Base-by-base conservation (phyloP, 2,888 invertebrate genomes). In the Cataglyphis altisquamis region DNA sequence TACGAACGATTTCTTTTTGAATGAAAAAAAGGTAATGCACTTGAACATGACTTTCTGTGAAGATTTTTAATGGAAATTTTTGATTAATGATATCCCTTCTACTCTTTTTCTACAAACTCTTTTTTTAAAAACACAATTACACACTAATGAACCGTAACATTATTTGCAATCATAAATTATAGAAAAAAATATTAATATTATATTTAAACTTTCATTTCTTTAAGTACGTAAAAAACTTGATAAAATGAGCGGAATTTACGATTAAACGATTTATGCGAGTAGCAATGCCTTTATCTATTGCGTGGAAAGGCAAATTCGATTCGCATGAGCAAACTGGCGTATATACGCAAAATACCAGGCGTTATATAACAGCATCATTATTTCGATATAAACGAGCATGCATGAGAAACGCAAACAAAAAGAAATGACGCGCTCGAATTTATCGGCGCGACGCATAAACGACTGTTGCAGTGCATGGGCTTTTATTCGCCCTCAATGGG, bases 401-500 rank as follows among this genome's bases (percentile, higher is more conserved):
- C 36, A 3, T 3, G 48, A n/a, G 52, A 52, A 8, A 48, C 41
- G 36, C 21, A 45, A 63, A 5, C 57, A 75, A 45, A 77, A 70
- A 77, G 75, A 41, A 62, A 55, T 36, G 36, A 74, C 74, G n/a
- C 39, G 57, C n/a, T 74, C 68, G 81, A 87, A 83, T 85, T 64
- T 64, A 87, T 86, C 82, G 72, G 55, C 25, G 78, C 32, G 18
- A n/a, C 45, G 60, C 57, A 67, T 82, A 74, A 86, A 84, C 68
- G 68, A 68, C 84, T 77, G 64, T 45, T 36, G 66, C 72, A 80
- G 21, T n/a, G 39, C 57, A 45, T 21, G 32, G 62, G n/a, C 48
- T 52, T 83, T 85, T 81, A 67, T 80, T 72, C 66, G 12, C n/a
- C 64, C 57, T 66, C 63, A 72, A 36, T 55, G 55, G 21, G 63